Conservation (phyloP, 1,140 invertebrate genomes). For the Lepidurus apus region DNA sequence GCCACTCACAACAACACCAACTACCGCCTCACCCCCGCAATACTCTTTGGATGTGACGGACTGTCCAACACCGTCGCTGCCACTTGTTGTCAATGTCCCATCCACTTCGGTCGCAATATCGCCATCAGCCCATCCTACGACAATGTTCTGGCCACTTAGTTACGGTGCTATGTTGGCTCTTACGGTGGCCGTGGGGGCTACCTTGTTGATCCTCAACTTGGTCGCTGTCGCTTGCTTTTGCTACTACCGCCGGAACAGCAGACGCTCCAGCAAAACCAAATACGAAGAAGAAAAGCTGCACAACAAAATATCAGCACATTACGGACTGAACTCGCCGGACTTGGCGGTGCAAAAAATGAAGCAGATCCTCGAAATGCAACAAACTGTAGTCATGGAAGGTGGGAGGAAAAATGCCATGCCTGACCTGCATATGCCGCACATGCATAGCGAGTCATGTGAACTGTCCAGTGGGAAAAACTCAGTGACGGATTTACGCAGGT, state of each 20-base stretch:
- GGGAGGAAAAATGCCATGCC: background rate
- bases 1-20: background rate
- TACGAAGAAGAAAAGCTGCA: background rate
- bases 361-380: background rate
- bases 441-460: conserved; percentile 14
- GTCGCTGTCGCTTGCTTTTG: conserved; percentile 23
- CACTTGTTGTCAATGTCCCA: background rate
- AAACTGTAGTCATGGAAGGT: background rate
- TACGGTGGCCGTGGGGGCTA: conserved; percentile 21
- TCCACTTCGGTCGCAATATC: background rate
- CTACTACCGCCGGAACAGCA: background rate
- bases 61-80: background rate
- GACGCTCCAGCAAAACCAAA: background rate
- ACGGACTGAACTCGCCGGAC: background rate
- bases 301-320: background rate
- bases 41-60: background rate
- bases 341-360: conserved; percentile 7
- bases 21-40: background rate
- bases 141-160: background rate
- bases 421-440: background rate
- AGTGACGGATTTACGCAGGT: background rate
- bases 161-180: conserved; percentile 25
- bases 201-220: conserved; percentile 27
- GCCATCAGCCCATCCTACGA: conserved; percentile 12
- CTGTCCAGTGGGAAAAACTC: background rate